A percentile compares a stretch with the other conserved stretches of the same genome.
Conservation (phyloP, 2,888 invertebrate species). For the Plebejus melissa region DNA sequence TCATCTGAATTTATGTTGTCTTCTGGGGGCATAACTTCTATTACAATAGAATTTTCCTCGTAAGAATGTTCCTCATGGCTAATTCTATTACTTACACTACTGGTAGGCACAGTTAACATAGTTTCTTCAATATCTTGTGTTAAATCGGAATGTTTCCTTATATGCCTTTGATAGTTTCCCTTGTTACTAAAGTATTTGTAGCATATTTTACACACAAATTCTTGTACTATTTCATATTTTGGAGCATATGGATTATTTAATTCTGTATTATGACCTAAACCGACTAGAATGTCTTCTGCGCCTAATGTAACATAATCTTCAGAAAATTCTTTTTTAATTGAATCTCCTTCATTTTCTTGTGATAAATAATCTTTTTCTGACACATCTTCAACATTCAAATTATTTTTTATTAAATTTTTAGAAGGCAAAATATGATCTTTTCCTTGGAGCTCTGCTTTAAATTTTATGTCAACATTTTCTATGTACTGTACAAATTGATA, state of each 20-base stretch:
- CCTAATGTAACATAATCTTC: background rate
- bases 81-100: background rate
- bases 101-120: background rate
- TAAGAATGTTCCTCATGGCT: background rate
- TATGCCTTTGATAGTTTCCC: background rate
- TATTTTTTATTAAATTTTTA: background rate
- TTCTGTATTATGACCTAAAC: background rate
- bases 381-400: background rate
- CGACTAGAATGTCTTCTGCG: background rate
- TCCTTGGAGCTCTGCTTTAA: conserved; percentile 34
- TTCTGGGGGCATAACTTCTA: background rate
- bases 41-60: background rate
- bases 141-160: background rate
- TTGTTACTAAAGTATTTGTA: background rate
- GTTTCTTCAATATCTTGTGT: background rate
- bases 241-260: background rate
- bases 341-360: background rate
- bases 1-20: conserved; percentile 11
- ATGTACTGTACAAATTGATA: conserved; percentile 52
- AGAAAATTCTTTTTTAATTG: conserved; percentile 1
- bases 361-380: background rate
- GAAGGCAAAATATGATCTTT: background rate
- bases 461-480: conserved; percentile 46
- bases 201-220: conserved; percentile 5
- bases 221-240: background rate